Conservation (phyloP, 2,113 vertebrate species). For the Mugil cephalus region DNA sequence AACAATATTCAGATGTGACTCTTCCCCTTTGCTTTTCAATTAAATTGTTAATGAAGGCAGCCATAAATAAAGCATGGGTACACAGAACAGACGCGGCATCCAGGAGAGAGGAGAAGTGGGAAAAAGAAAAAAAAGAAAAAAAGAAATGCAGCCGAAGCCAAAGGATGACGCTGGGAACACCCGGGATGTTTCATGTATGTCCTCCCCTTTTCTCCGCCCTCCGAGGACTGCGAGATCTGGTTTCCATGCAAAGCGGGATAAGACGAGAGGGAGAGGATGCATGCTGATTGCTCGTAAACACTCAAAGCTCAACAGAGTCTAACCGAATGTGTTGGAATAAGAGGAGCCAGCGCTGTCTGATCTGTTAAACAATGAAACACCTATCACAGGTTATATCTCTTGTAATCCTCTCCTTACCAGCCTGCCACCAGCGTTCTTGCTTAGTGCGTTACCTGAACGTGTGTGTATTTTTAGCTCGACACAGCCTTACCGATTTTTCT, state of each 20-base stretch:
- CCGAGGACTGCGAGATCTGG: conserved; percentile 26
- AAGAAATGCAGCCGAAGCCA: conserved; percentile 38
- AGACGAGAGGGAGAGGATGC: background rate
- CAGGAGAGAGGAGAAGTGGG: conserved; percentile 17
- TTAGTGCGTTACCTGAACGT: too few species aligned
- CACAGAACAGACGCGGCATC: conserved; percentile 46
- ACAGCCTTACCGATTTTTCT: too few species aligned
- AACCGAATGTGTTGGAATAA: conserved; percentile 28
- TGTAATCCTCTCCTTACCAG: background rate
- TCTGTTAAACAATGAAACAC: conserved; percentile 3
- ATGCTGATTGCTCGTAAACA: conserved; percentile 28
- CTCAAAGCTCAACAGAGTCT: conserved; percentile 18
- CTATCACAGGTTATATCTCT: background rate
- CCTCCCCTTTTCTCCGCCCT: background rate
- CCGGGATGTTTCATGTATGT: conserved; percentile 47
- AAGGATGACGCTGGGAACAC: conserved; percentile 48
- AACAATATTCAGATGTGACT: conserved; percentile 55
- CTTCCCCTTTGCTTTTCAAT: conserved; percentile 63
- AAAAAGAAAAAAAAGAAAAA: background rate
- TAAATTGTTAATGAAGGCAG: conserved; percentile 67
- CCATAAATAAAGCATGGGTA: conserved; percentile 66
- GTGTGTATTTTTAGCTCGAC: too few species aligned
- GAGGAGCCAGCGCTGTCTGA: background rate
- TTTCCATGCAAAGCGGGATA: conserved; percentile 46
- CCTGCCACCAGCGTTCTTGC: too few species aligned